phyloP scores from a whole-genome alignment of 1,140 invertebrate species.

The Aphelenchoides besseyi region DNA sequence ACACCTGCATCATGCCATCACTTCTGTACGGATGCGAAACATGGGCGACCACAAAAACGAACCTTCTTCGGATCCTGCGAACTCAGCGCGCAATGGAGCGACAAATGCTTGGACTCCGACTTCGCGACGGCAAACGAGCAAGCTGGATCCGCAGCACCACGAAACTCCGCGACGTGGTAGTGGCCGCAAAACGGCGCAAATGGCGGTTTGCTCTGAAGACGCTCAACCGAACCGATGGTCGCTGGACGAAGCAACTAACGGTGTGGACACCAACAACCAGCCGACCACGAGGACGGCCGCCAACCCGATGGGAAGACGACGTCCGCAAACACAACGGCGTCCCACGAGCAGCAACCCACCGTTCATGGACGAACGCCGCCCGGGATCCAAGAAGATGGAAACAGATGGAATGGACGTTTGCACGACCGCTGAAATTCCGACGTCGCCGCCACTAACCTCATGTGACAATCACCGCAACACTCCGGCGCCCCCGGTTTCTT shows the following conservation, averaged over 20 bases:
- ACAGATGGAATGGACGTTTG: no score
- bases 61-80: neutral
- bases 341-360: no score
- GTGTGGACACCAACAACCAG: neutral
- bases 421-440: no score
- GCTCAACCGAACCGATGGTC: neutral
- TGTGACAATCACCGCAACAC: no score
- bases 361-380: no score
- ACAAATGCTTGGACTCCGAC: constrained; percentile 9
- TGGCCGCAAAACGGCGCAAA: constrained; percentile 9
- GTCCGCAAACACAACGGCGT: no score
- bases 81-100: constrained; percentile 10
- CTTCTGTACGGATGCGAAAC: constrained; percentile 24
- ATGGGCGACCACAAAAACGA: constrained; percentile 24
- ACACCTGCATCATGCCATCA: constrained; percentile 26
- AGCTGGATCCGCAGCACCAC: constrained; percentile 7
- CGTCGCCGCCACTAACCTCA: no score
- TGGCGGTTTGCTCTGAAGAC: neutral
- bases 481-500: no score
- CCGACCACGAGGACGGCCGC: no score
- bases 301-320: no score
- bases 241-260: neutral
- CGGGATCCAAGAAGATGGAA: no score
- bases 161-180: constrained; percentile 16
- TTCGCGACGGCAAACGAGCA: neutral